These are phyloP conservation scores for Reticulitermes speratus DNA, from an alignment of 1,140 invertebrate genomes.

Conservation along the genomic window DNA sequence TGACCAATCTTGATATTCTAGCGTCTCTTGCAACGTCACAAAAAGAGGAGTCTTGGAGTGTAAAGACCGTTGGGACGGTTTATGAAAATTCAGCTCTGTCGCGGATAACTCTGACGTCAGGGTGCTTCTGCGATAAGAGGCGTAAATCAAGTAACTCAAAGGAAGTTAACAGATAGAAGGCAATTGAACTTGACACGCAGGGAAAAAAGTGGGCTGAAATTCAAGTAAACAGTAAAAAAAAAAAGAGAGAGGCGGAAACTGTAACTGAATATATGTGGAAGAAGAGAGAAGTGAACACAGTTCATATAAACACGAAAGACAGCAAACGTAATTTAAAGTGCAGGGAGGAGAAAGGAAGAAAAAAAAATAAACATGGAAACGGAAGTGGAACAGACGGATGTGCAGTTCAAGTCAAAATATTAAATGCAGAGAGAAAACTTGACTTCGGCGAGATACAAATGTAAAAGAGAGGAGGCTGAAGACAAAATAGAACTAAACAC, in stretches of 20 bases:
- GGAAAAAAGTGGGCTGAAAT: neutral
- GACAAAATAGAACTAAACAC: too few relatives aligned
- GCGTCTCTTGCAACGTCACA: too few relatives aligned
- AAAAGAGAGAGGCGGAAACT: too few relatives aligned
- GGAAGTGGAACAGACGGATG: neutral
- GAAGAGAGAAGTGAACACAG: neutral
- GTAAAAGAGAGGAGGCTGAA: too few relatives aligned
- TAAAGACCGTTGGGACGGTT: too few relatives aligned
- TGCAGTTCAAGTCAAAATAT: too few relatives aligned
- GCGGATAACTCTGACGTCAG: too few relatives aligned
- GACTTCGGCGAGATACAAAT: too few relatives aligned
- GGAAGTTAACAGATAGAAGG: neutral
- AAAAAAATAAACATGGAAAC: neutral
- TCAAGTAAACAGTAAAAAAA: conserved; percentile 10
- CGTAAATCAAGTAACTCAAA: neutral
- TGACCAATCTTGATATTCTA: too few relatives aligned
- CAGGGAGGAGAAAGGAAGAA: neutral
- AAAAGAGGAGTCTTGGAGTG: too few relatives aligned
- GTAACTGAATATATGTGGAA: neutral
- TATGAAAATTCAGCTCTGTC: too few relatives aligned
- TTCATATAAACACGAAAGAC: neutral
- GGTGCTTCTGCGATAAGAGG: neutral
- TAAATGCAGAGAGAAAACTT: too few relatives aligned
- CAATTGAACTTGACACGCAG: neutral
- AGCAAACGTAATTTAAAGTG: neutral